These are phyloP conservation scores for Brienomyrus brachyistius DNA, from an alignment of 2,113 vertebrate genomes.

Conservation along the genomic window DNA sequence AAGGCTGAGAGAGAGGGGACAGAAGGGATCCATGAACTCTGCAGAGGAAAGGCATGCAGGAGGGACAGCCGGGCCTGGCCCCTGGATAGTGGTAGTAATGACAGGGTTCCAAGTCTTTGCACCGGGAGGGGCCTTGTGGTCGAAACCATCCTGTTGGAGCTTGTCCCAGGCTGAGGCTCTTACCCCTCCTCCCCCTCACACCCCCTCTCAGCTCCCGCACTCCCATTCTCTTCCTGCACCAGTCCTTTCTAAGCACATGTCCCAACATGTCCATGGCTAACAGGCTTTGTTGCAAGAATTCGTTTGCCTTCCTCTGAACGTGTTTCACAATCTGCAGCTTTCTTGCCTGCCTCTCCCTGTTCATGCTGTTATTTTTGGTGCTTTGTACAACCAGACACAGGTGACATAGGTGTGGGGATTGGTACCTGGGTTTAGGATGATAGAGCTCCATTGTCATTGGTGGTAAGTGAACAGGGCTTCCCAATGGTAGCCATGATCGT, in stretches of 20 bases:
- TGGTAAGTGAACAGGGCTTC: neutral
- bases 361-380: neutral
- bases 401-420: neutral
- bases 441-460: neutral
- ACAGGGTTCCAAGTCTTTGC: conserved; percentile 62
- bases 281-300: neutral
- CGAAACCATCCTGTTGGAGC: conserved; percentile 64
- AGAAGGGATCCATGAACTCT: neutral
- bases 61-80: neutral
- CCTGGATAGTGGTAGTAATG: conserved; percentile 52
- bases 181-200: conserved; percentile 30
- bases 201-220: conserved; percentile 23
- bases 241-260: conserved; percentile 11
- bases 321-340: neutral
- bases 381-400: neutral
- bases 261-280: neutral
- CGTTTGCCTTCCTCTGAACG: neutral
- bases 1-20: neutral
- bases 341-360: neutral
- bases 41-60: neutral
- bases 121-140: conserved; percentile 64
- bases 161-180: conserved; percentile 44
- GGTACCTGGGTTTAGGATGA: neutral
- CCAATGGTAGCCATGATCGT: neutral
- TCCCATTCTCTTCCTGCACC: neutral